Evolutionary conservation across 2,113 vertebrate species (phyloP), one percentile per base, ranked within the genome.

Genomic region (Tautogolabrus adspersus): DNA sequence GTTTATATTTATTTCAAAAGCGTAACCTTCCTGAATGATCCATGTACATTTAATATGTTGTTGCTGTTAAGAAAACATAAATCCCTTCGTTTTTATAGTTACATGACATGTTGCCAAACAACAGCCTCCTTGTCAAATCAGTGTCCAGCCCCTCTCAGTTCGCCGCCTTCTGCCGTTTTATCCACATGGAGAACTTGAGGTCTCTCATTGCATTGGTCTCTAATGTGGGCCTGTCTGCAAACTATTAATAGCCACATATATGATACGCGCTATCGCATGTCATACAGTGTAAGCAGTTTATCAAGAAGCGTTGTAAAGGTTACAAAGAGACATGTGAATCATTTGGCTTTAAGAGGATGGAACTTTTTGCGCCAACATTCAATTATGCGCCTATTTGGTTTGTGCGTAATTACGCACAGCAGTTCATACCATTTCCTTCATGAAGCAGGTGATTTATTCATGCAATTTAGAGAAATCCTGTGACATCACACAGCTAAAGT

Each of bases 181-280:
- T 81, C 79, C 79, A 77, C 79, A 79, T 30, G 75, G 71, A 77
- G 85, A 79, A 67, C 84, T 37, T 16, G 79, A 79, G 78, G 72
- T 64, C 73, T 65, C 58, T 62, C 57, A 19, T 54, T 49, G 57
- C 76, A 37, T 42, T 42, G 66, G 23, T 82, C 78, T 85, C 60
- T 87, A 72, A 81, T 63, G 81, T 49, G 70, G 72, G 54, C 42
- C 64, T 38, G 72, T 75, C 71, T 61, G 22, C 15, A 19, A 42
- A 30, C 85, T 92, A 90, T 91, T 90, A 79, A 83, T 92, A 91
- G 83, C 42, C 11, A 34, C 74, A 72, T 76, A 75, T 69, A 75
- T 61, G 75, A 92, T 80, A 75, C 16, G 70, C 30, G 54, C 68
- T 85, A 73, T 91, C 77, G 21, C 77, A 69, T 67, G 69, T 79